phyloP scores from a whole-genome alignment of 2,797 vertebrate species.

The Paramormyrops hopkinsi region DNA sequence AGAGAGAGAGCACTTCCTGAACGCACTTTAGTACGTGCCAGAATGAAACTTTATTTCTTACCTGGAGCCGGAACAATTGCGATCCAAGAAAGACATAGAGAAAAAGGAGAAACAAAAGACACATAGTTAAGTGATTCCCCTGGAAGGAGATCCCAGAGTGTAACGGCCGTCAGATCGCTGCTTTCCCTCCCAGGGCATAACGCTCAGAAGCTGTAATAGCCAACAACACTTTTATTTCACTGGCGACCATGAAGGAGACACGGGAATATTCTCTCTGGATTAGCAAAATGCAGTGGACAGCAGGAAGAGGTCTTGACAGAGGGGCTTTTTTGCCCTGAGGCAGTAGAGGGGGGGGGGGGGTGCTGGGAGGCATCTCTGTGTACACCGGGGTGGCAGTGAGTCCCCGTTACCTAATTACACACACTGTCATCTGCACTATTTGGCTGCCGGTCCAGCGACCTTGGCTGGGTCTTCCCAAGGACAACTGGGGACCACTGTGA shows the following conservation, averaged over 20 bases:
- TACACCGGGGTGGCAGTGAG: not conserved
- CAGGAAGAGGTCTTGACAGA: constrained; percentile 8
- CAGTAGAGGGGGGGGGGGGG: not conserved
- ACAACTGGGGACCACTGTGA: constrained; percentile 24
- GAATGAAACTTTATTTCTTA: constrained; percentile 41
- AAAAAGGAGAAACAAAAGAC: constrained; percentile 17
- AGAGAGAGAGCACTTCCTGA: not conserved
- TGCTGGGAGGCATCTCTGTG: not conserved
- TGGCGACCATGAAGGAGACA: not conserved
- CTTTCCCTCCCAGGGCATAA: not conserved
- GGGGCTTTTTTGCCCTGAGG: not conserved
- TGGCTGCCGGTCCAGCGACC: constrained; percentile 39
- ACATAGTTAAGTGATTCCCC: constrained; percentile 36
- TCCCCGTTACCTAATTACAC: constrained; percentile 13
- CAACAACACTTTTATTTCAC: not conserved
- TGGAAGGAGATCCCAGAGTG: not conserved
- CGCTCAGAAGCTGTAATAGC: not conserved
- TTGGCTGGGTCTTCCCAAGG: constrained; percentile 49
- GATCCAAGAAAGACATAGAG: constrained; percentile 36
- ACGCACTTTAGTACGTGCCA: not conserved
- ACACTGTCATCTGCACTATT: not conserved
- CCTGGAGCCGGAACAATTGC: constrained; percentile 51
- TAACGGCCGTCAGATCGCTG: not conserved
- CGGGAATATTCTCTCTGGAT: not conserved
- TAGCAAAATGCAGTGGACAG: not conserved